Percentiles rank a stretch among this genome's conserved stretches.
These are phyloP conservation scores for Deilephila elpenor DNA, from an alignment of 2,888 invertebrate species.

Conservation along the genomic window DNA sequence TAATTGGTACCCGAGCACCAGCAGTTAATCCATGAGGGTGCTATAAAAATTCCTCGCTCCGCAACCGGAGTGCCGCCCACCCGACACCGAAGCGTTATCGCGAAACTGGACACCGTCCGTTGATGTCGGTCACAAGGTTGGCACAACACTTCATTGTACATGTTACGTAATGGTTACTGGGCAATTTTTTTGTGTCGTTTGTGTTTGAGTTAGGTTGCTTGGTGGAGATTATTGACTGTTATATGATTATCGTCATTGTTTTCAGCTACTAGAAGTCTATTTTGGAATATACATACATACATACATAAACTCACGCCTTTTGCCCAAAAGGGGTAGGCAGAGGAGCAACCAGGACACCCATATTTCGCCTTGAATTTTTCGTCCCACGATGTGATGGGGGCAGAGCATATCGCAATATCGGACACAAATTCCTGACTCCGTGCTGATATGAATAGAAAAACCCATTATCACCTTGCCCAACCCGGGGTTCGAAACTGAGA, in stretches of 20 bases:
- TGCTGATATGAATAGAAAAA: too few species aligned
- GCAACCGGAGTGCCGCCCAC: conserved; percentile 19
- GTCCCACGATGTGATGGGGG: too few species aligned
- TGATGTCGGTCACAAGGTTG: conserved; percentile 28
- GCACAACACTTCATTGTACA: conserved; percentile 11
- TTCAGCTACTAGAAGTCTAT: too few species aligned
- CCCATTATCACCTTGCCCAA: too few species aligned
- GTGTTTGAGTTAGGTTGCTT: background rate
- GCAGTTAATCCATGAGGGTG: background rate
- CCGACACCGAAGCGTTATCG: conserved; percentile 23
- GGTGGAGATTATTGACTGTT: background rate
- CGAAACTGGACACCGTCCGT: conserved; percentile 1
- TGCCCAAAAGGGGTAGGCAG: too few species aligned
- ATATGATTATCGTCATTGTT: background rate
- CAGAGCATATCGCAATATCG: too few species aligned
- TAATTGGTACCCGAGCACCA: background rate
- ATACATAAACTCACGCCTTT: too few species aligned
- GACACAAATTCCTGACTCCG: too few species aligned
- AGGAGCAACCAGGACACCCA: too few species aligned
- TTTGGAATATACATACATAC: too few species aligned
- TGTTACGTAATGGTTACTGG: conserved; percentile 2
- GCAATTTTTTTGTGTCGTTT: background rate
- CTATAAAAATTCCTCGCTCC: conserved; percentile 28
- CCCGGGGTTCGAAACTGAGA: too few species aligned
- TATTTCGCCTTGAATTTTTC: too few species aligned